Base-by-base conservation (phyloP, 2,888 invertebrate genomes). In the Eucera pruinosa region DNA sequence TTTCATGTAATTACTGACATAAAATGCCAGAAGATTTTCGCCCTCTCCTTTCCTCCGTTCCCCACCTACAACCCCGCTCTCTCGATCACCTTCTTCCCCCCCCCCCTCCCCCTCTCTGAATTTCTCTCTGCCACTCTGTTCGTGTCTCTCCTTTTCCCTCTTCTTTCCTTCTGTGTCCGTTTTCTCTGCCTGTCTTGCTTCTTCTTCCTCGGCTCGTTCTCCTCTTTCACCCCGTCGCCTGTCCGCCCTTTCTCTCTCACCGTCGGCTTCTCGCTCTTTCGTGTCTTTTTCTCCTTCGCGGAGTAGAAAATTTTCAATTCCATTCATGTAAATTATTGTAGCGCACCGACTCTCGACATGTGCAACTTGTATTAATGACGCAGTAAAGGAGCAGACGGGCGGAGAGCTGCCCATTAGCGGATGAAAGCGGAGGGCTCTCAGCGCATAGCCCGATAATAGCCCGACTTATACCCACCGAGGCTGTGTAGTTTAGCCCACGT, bases 281-380 rank as follows among this genome's bases (percentile, higher is more conserved):
- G 85, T 85, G 85, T 89, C 89, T 90, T 90, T 89, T 91, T 90
- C 90, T 89, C 88, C 90, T 90, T 87, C 85, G 87, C 86, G 87
- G 86, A 90, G 91, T 91, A 90, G 91, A 92, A 91, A 91, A 92
- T 92, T 91, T 92, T 92, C 91, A 91, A 91, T 92, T 90, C 90
- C 91, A 92, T 92, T 92, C 91, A 92, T 90, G 91, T 91, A 91
- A 92, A 92, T 92, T 92, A 90, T 91, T 91, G 90, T 91, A 91
- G 92, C 92, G 92, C 89, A 90, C 90, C 86, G 88, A 88, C 91
- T 91, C 91, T 92, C 91, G 90, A 91, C 91, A 91, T 92, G 90
- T 91, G 91, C 90, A 91, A 92, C 91, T 92, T 91, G 92, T 91
- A 92, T 92, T 92, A 92, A 92, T 92, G 92, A 92, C 91, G 91